Evolutionary conservation across 1,140 invertebrate species (phyloP).

Genomic region (Zaprionus gabonicus): DNA sequence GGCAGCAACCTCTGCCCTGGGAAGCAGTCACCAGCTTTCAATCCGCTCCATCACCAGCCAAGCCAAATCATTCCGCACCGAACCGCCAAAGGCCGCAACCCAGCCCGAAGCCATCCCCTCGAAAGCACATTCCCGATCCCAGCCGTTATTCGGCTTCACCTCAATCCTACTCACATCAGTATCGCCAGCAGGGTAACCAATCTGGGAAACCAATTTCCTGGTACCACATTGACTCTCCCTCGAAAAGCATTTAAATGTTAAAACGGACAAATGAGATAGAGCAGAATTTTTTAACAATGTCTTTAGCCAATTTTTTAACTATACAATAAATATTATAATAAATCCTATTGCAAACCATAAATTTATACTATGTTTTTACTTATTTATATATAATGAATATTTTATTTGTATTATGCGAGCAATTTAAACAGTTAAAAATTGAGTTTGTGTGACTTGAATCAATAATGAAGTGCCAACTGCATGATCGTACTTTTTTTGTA

Average conservation of each 20-base stretch:
- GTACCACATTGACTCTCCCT: constrained; percentile 28
- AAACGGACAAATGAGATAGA: background rate
- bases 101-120: constrained; percentile 15
- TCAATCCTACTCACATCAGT: constrained; percentile 22
- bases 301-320: constrained; percentile 17
- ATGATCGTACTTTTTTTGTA: no score
- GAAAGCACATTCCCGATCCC: constrained; percentile 3
- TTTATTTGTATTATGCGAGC: no score
- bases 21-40: constrained; percentile 35
- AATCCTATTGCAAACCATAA: no score
- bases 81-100: background rate
- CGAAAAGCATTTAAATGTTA: background rate
- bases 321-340: constrained; percentile 1
- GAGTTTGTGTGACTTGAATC: no score
- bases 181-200: constrained; percentile 7
- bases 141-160: background rate
- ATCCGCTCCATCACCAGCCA: constrained; percentile 25
- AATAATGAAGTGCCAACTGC: no score
- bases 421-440: no score
- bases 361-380: no score
- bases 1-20: constrained; percentile 60
- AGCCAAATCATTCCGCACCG: constrained; percentile 3
- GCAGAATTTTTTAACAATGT: background rate
- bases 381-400: no score
- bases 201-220: constrained; percentile 21